Evolutionary conservation across 2,797 vertebrate species (phyloP).

Genomic region (Furcifer pardalis): DNA sequence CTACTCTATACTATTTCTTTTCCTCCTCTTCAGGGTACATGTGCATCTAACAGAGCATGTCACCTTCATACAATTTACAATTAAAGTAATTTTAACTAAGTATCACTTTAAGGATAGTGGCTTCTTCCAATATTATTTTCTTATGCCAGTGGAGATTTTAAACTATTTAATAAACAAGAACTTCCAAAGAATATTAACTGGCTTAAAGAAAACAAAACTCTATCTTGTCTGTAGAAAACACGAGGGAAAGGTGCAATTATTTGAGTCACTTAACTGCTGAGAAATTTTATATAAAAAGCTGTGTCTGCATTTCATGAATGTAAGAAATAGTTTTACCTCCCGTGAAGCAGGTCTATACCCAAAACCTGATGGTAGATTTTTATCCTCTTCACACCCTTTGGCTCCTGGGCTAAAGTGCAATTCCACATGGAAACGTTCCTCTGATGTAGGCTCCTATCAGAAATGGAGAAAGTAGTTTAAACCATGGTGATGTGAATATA

Average conservation of each 20-base stretch:
- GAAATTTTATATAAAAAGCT: not conserved
- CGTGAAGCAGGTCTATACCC: constrained; percentile 89
- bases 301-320: not conserved
- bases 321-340: constrained; percentile 76
- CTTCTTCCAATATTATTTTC: not conserved
- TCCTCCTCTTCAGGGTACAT: not conserved
- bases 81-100: not conserved
- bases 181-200: not conserved
- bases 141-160: not conserved
- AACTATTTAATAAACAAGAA: not conserved
- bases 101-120: not conserved
- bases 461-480: constrained; percentile 32
- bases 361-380: constrained; percentile 89
- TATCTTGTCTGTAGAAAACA: not conserved
- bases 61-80: not conserved
- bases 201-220: not conserved
- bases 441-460: constrained; percentile 84
- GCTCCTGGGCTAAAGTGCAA: constrained; percentile 91
- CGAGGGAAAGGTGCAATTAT: not conserved
- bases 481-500: not conserved
- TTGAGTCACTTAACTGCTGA: not conserved
- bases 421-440: constrained; percentile 90
- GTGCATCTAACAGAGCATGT: not conserved
- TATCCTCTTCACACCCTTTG: constrained; percentile 91
- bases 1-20: no score